A percentile compares a stretch with the other conserved stretches of the same genome.
These are phyloP conservation scores for Diaphora mendica DNA, from an alignment of 2,888 invertebrate genomes.

Conservation along the genomic window DNA sequence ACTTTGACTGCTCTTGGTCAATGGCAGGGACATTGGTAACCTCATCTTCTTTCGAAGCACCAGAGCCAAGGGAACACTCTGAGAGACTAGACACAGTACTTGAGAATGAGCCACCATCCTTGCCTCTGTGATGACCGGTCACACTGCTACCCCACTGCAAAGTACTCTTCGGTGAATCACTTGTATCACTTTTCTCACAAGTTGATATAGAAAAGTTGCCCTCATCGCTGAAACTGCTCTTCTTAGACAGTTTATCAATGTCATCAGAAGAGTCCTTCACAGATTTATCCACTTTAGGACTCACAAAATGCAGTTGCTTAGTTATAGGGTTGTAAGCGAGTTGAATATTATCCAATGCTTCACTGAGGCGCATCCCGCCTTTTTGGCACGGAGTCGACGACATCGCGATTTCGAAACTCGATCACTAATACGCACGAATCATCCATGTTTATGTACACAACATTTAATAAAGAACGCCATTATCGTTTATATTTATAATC, in stretches of 20 bases:
- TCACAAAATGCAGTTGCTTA: constrained; percentile 89
- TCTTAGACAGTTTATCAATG: constrained; percentile 80
- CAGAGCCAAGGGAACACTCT: constrained; percentile 89
- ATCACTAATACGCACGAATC: constrained; percentile 56
- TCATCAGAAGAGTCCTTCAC: constrained; percentile 70
- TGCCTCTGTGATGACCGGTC: constrained; percentile 83
- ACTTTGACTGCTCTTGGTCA: constrained; percentile 75
- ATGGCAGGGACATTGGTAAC: constrained; percentile 58
- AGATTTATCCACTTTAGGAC: constrained; percentile 75
- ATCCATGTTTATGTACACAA: constrained; percentile 64
- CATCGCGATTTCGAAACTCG: constrained; percentile 66
- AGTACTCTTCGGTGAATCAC: constrained; percentile 84
- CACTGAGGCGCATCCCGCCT: constrained; percentile 88
- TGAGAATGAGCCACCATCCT: constrained; percentile 88
- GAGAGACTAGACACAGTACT: constrained; percentile 90
- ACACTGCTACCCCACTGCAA: constrained; percentile 82
- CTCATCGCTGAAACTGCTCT: constrained; percentile 84
- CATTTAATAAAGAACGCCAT: constrained; percentile 59
- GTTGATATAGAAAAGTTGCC: constrained; percentile 83
- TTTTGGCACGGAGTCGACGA: constrained; percentile 79
- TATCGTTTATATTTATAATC: constrained; percentile 38
- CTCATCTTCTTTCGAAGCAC: constrained; percentile 84
- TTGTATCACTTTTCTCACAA: constrained; percentile 84
- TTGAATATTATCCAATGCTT: constrained; percentile 91
- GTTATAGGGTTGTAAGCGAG: constrained; percentile 91